phyloP scores from a whole-genome alignment of 2,888 invertebrate genomes.

The Agrilus mali region DNA sequence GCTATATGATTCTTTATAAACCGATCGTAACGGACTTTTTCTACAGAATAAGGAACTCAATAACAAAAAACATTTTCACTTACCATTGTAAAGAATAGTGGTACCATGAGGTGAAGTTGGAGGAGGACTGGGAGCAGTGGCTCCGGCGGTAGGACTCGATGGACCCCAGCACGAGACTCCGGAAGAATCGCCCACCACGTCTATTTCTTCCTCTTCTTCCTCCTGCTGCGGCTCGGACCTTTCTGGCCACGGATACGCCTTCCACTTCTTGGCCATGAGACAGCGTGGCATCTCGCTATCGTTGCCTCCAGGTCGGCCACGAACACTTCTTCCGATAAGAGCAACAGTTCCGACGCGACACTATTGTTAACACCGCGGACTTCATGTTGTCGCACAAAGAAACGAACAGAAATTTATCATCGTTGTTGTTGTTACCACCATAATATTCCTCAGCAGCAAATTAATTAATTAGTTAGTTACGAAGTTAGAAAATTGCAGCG shows the following conservation, averaged over 20 bases:
- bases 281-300: conserved; percentile 78
- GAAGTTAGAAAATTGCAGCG: too few species aligned
- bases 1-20: too few species aligned
- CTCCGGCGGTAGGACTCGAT: conserved; percentile 62
- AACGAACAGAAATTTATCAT: too few species aligned
- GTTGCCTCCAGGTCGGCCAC: conserved; percentile 27
- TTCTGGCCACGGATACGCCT: conserved; percentile 69
- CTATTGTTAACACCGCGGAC: conserved; percentile 4
- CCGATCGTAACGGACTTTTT: too few species aligned
- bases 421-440: too few species aligned
- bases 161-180: conserved; percentile 54
- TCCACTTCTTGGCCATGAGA: conserved; percentile 94
- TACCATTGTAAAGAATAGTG: conserved; percentile 67
- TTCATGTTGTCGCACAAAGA: conserved; percentile 8
- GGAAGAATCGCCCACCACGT: conserved; percentile 64
- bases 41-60: too few species aligned
- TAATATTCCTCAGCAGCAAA: too few species aligned
- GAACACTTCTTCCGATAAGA: not conserved
- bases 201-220: conserved; percentile 65
- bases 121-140: conserved; percentile 62
- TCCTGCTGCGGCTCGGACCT: conserved; percentile 35
- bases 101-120: conserved; percentile 55
- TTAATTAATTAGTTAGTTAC: too few species aligned
- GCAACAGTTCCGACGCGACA: not conserved
- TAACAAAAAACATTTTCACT: conserved; percentile 25